Base-by-base conservation (phyloP, 2,797 vertebrate species). In the Helarctos malayanus region DNA sequence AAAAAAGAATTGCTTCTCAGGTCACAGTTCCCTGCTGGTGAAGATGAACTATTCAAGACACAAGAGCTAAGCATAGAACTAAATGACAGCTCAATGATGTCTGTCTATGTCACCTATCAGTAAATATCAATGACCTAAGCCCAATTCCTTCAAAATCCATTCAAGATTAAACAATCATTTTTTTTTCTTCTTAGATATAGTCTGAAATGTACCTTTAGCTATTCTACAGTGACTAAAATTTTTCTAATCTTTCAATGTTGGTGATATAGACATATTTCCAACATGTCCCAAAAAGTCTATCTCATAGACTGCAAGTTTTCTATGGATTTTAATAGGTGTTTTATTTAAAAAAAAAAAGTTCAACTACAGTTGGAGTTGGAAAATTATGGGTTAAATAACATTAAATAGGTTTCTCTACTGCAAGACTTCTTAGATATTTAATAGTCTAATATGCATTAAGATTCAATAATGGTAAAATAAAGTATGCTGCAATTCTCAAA, bases 91-190 rank as follows among this genome's bases (percentile, higher is more conserved):
- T 49, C 32, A 52, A 3, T 91, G 21, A 68, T 82, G 57, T 59
- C 86, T 78, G 9, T 59, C 75, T 16, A 68, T 90, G 41, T 75
- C 56, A 84, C 6, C 45, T 10, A 76, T 21, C 14, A 73, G 11
- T 79, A 79, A 95, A 61, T 73, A 76, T 61, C 45, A 87, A 35
- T 45, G 29, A 5, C n/a, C 41, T 52, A 92, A 81, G 7, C 59
- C 13, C 6, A 91, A 49, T 89, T 63, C 84, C n/a, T 78, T 78
- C 32, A 89, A 94, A 95, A 73, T 80, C 10, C 15, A 83, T 23
- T 45, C 18, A 68, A 35, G 23, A 63, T 29, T 68, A 75, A 87
- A 21, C 9, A 75, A 7, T 85, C 10, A 2, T 71, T 76, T n/a
- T 52, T 32, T 32, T 32, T 52, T 19, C 16, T n/a, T 89, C 68